phyloP scores from a whole-genome alignment of 2,113 vertebrate species.

The Cheilinus undulatus region DNA sequence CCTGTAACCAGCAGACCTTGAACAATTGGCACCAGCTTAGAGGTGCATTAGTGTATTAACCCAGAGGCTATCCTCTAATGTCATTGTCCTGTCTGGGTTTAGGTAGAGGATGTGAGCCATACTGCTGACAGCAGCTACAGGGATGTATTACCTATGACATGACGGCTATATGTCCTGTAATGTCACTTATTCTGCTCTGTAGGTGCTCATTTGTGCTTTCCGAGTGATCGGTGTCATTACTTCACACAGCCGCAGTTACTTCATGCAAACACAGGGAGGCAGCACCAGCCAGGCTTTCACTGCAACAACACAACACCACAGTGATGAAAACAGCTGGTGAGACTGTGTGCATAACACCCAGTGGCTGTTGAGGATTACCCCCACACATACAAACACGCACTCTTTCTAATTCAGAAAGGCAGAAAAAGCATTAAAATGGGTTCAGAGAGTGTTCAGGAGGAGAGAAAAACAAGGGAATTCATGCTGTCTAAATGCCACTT shows the following conservation, averaged over 20 bases:
- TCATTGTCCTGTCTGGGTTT: slow-evolving; percentile 6
- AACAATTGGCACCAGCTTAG: slow-evolving; percentile 67
- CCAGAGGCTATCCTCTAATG: slow-evolving; percentile 67
- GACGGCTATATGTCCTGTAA: slow-evolving; percentile 7
- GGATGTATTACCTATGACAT: slow-evolving; percentile 22
- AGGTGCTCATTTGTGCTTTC: slow-evolving; percentile 14
- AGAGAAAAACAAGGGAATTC: neutral
- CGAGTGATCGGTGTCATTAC: slow-evolving; percentile 14
- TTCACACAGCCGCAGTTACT: slow-evolving; percentile 43
- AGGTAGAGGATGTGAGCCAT: slow-evolving; percentile 31
- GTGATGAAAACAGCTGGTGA: slow-evolving; percentile 63
- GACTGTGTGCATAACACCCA: slow-evolving; percentile 57
- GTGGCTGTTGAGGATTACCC: slow-evolving; percentile 54
- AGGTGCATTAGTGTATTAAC: slow-evolving; percentile 76
- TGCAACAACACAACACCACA: slow-evolving; percentile 22
- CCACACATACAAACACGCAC: slow-evolving; percentile 4
- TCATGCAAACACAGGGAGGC: slow-evolving; percentile 71
- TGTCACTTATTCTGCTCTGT: slow-evolving; percentile 3
- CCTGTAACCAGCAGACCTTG: slow-evolving; percentile 53
- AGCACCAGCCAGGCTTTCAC: slow-evolving; percentile 66
- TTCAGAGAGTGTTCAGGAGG: neutral
- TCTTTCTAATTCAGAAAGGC: slow-evolving; percentile 14
- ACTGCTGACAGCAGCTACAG: slow-evolving; percentile 16
- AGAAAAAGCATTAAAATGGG: slow-evolving; percentile 22
- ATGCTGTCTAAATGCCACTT: slow-evolving; percentile 5